phyloP scores from a whole-genome alignment of 2,888 invertebrate genomes.

The Caenorhabditis auriculariae region DNA sequence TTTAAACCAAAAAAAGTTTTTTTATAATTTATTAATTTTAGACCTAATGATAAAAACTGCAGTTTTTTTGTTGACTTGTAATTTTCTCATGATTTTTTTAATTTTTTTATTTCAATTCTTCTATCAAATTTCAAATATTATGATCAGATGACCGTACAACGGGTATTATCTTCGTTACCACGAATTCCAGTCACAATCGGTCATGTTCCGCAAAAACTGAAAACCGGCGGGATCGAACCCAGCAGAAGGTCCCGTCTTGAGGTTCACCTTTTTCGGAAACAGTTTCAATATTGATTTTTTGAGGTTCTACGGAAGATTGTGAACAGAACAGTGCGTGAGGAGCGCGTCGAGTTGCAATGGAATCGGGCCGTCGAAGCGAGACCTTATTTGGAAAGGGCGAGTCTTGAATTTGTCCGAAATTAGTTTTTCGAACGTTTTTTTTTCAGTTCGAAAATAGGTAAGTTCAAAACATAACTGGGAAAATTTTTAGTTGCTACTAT shows the following conservation, averaged over 20 bases:
- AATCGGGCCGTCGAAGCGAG: constrained; percentile 61
- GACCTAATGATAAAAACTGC: too few species aligned
- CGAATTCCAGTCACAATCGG: constrained; percentile 53
- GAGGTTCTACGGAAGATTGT: constrained; percentile 54
- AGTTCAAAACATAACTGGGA: too few species aligned
- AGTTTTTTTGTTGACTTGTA: too few species aligned
- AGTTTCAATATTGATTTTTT: constrained; percentile 9
- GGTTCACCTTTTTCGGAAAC: constrained; percentile 5
- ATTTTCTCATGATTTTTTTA: too few species aligned
- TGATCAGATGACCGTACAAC: constrained; percentile 12
- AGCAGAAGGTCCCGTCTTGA: constrained; percentile 40
- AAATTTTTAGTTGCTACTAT: too few species aligned
- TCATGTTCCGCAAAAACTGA: constrained; percentile 59
- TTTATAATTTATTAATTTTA: too few species aligned
- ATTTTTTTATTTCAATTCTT: too few species aligned
- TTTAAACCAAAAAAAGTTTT: too few species aligned
- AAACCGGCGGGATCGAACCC: constrained; percentile 43
- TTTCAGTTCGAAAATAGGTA: too few species aligned
- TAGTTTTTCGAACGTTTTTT: too few species aligned
- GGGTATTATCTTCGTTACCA: constrained; percentile 48
- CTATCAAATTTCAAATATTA: too few species aligned
- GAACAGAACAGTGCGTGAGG: constrained; percentile 57
- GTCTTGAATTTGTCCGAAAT: background rate
- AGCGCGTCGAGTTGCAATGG: constrained; percentile 56
- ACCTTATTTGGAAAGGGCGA: constrained; percentile 58